Percentiles rank a stretch among this genome's conserved stretches.
These are phyloP conservation scores for Mayetiola destructor DNA, from an alignment of 2,888 invertebrate genomes.

Conservation along the genomic window DNA sequence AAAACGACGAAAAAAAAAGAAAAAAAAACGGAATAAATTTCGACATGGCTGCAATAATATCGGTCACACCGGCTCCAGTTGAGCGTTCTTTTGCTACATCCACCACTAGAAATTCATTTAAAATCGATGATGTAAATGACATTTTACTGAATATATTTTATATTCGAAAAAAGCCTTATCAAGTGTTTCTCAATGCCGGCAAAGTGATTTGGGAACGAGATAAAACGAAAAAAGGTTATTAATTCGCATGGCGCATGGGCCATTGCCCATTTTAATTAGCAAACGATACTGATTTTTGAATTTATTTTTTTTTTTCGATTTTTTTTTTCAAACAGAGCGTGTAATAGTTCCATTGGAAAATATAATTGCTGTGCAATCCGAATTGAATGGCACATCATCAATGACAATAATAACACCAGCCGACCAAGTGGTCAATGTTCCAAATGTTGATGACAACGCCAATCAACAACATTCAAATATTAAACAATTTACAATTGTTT, in stretches of 20 bases:
- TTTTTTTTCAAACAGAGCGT: slow-evolving; percentile 32
- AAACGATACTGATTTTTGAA: background rate
- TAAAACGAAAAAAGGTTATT: slow-evolving; percentile 39
- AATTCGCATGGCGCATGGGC: too few relatives aligned
- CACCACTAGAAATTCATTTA: background rate
- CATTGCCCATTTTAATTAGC: slow-evolving; percentile 34
- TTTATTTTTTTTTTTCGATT: slow-evolving; percentile 21
- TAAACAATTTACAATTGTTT: slow-evolving; percentile 45
- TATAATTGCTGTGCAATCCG: slow-evolving; percentile 40
- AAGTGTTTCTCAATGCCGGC: slow-evolving; percentile 47
- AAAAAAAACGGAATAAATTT: too few relatives aligned
- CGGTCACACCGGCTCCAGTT: background rate
- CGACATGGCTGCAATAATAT: background rate
- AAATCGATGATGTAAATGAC: too few relatives aligned
- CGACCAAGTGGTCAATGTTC: slow-evolving; percentile 7
- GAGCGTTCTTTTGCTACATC: background rate
- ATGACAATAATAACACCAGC: slow-evolving; percentile 20
- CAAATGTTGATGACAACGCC: slow-evolving; percentile 25
- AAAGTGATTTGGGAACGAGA: slow-evolving; percentile 49
- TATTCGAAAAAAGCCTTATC: slow-evolving; percentile 44
- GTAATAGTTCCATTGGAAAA: slow-evolving; percentile 41
- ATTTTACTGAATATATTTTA: slow-evolving; percentile 42
- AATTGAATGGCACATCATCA: slow-evolving; percentile 17
- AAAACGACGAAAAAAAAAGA: too few relatives aligned
- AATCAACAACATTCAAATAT: slow-evolving; percentile 17